Evolutionary conservation across 2,888 invertebrate species (phyloP).

Genomic region (Dichetophora obliterata): DNA sequence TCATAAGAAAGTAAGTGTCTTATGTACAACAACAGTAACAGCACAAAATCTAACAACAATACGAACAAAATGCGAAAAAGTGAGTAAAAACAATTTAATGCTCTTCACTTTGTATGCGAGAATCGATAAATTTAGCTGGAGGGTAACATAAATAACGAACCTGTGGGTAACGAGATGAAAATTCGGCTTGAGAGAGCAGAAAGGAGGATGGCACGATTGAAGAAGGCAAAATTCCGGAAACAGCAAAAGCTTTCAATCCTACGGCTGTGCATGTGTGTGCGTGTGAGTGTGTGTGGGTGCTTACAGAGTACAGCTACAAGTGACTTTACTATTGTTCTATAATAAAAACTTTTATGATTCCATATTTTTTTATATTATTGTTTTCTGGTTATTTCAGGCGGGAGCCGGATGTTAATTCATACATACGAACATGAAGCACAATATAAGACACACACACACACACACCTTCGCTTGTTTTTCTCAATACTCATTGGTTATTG

Average conservation of each 20-base stretch:
- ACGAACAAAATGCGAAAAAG: background rate
- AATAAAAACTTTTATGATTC: constrained; percentile 31
- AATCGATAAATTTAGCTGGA: constrained; percentile 28
- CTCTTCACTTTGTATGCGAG: constrained; percentile 33
- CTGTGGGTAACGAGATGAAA: constrained; percentile 21
- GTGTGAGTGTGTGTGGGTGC: constrained; percentile 12
- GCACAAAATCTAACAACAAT: background rate
- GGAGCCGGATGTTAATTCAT: constrained; percentile 22
- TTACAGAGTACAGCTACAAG: constrained; percentile 26
- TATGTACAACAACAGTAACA: background rate
- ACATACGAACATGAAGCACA: background rate
- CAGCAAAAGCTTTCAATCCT: background rate
- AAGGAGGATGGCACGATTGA: background rate
- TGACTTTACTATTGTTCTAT: constrained; percentile 25
- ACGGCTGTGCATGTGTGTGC: background rate
- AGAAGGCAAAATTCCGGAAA: background rate
- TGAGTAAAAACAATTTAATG: constrained; percentile 13
- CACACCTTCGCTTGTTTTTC: background rate
- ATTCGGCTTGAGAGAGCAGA: background rate
- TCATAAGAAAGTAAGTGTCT: too few species aligned
- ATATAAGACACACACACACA: constrained; percentile 4
- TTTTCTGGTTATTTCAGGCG: constrained; percentile 6
- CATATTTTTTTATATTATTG: constrained; percentile 13
- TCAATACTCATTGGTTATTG: background rate
- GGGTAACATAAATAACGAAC: background rate